A percentile compares a stretch with the other conserved stretches of the same genome.
Evolutionary conservation across 2,888 invertebrate species (phyloP).

Genomic region (Clitarchus hookeri): DNA sequence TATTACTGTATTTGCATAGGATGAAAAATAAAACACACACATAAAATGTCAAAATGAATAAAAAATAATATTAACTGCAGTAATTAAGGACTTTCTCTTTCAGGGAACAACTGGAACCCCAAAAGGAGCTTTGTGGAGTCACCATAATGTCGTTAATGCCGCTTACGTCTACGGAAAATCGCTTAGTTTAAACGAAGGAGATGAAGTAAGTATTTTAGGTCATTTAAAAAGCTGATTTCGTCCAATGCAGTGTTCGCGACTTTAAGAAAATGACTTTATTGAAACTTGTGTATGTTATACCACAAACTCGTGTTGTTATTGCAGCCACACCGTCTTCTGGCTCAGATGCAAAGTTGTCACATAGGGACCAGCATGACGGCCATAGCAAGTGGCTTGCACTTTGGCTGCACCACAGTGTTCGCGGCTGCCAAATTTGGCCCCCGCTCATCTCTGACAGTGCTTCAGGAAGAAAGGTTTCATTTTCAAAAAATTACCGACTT

Average conservation of each 20-base stretch:
- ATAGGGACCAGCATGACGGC: constrained; percentile 75
- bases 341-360: constrained; percentile 76
- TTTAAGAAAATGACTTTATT: too few relatives aligned
- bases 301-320: not conserved
- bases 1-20: too few relatives aligned
- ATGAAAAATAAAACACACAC: too few relatives aligned
- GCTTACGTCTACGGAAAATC: constrained; percentile 64
- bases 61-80: too few relatives aligned
- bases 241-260: too few relatives aligned
- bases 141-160: constrained; percentile 78
- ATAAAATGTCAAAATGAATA: too few relatives aligned
- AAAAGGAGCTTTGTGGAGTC: constrained; percentile 74
- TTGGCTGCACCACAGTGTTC: constrained; percentile 66
- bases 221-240: not conserved
- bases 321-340: constrained; percentile 50
- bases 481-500: constrained; percentile 37
- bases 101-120: constrained; percentile 79
- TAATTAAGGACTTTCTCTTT: constrained; percentile 29
- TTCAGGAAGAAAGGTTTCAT: constrained; percentile 65
- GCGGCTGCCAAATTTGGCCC: constrained; percentile 66
- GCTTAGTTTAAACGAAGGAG: constrained; percentile 55
- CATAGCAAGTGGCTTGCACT: constrained; percentile 61
- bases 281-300: not conserved
- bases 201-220: not conserved
- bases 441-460: constrained; percentile 63